Evolutionary conservation across 1,140 invertebrate genomes (phyloP), one percentile per base, ranked within the genome.

Genomic region (Whitmania pigra): DNA sequence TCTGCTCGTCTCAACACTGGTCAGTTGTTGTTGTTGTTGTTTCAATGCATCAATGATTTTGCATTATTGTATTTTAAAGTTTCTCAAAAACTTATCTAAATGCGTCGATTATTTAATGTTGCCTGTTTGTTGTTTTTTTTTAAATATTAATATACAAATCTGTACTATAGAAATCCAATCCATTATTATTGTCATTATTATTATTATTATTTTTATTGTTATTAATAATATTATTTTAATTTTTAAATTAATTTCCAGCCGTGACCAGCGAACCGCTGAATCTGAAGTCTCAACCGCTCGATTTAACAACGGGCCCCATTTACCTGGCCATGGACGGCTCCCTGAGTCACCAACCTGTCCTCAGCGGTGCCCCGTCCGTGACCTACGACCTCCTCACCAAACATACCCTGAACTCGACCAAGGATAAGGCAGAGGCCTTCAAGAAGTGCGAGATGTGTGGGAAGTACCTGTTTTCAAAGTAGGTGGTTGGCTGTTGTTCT

Each of bases 371-470:
- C 7, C 22, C 54, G n/a, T n/a, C 25, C n/a, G 27, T 43, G 13
- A 71, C 72, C 55, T 74, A 74, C 54, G 70, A 74, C 49, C 36
- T 66, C 31, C 71, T 72, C 18, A 43, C 71, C 31, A 27, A 69
- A 2, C 73, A 74, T 49, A 25, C 54, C 36, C 60, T 43, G 20
- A 22, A 18, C 49, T 74, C 70, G 20, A 67, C 36, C 25, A 71
- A 72, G 53, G 60, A 66, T n/a, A 72, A 72, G 31, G 57, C 67
- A 54, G 72, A 70, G 6, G 70, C 73, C 11, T 69, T 68, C 60
- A 74, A 74, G 54, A 71, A 70, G 25, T 74, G 73, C 29, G 73
- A 74, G 36, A 69, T 55, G 7, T 74, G 73, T 31, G 73, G 73
- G 20, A 74, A 74, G 67, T 72, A 36, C 49, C 68, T 74, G 43